Conservation (phyloP, 2,797 vertebrate genomes). For the Pangasius larnaudii region DNA sequence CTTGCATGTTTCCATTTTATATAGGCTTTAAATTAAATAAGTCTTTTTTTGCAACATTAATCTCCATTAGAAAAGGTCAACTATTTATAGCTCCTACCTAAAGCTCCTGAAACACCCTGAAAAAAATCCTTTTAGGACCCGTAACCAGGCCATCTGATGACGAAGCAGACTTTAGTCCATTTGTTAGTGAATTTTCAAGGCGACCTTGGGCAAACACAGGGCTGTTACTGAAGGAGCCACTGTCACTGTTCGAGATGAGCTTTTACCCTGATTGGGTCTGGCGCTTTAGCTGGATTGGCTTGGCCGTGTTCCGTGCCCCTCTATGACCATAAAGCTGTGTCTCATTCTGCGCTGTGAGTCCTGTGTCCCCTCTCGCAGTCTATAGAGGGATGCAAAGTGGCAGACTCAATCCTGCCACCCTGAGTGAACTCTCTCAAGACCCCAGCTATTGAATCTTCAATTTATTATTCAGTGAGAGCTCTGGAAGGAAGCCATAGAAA, state of each 20-base stretch:
- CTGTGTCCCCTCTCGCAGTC: conserved; percentile 34
- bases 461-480: conserved; percentile 46
- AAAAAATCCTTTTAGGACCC: conserved; percentile 59
- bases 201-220: conserved; percentile 71
- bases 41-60: not conserved
- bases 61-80: conserved; percentile 57
- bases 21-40: no score
- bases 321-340: conserved; percentile 66
- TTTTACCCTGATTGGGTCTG: conserved; percentile 81
- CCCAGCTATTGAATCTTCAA: conserved; percentile 36
- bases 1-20: not conserved
- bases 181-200: conserved; percentile 58
- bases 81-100: not conserved
- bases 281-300: conserved; percentile 60
- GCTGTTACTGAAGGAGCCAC: conserved; percentile 53
- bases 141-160: conserved; percentile 31
- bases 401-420: conserved; percentile 9
- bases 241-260: conserved; percentile 67
- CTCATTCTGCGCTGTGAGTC: conserved; percentile 53
- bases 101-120: conserved; percentile 67
- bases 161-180: conserved; percentile 52
- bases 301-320: conserved; percentile 60
- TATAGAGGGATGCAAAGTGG: conserved; percentile 23
- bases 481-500: conserved; percentile 35
- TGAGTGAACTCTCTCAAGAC: conserved; percentile 32